phyloP scores from a whole-genome alignment of 2,888 invertebrate species.

The Tipula lateralis region DNA sequence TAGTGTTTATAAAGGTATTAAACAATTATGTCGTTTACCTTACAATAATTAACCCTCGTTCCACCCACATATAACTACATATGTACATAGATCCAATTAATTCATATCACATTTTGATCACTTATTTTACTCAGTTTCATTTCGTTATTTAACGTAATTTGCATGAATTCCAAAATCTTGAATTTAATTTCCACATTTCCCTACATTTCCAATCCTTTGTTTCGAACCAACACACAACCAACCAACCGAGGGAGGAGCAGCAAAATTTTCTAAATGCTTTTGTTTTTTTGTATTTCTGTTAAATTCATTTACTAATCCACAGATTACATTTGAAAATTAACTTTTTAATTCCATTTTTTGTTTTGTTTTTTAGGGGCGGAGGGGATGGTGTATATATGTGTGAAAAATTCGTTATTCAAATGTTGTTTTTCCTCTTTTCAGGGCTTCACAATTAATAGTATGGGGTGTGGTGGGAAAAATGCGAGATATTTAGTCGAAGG shows the following conservation, averaged over 20 bases:
- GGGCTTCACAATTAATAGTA: no score
- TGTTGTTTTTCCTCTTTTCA: neutral
- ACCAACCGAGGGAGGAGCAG: neutral
- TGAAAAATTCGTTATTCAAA: neutral
- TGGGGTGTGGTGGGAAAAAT: neutral
- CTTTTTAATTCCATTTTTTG: neutral
- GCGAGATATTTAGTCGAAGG: neutral
- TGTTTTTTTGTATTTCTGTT: neutral
- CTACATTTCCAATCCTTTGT: neutral
- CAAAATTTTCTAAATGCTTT: neutral
- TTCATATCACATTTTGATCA: neutral
- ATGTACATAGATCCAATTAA: neutral
- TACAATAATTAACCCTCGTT: neutral
- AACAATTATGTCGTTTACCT: neutral
- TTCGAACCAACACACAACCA: neutral
- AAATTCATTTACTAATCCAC: slow-evolving; percentile 9
- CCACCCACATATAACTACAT: neutral
- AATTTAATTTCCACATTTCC: neutral
- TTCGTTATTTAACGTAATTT: neutral
- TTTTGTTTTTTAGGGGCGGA: no score
- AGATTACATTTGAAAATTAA: slow-evolving; percentile 24
- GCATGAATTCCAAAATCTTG: neutral
- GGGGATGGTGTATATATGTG: neutral
- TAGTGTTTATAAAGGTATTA: neutral
- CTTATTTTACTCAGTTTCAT: neutral